Percentiles rank a stretch among this genome's conserved stretches.
These are phyloP conservation scores for Lamellibrachia columna DNA, from an alignment of 2,888 invertebrate species.

Conservation along the genomic window DNA sequence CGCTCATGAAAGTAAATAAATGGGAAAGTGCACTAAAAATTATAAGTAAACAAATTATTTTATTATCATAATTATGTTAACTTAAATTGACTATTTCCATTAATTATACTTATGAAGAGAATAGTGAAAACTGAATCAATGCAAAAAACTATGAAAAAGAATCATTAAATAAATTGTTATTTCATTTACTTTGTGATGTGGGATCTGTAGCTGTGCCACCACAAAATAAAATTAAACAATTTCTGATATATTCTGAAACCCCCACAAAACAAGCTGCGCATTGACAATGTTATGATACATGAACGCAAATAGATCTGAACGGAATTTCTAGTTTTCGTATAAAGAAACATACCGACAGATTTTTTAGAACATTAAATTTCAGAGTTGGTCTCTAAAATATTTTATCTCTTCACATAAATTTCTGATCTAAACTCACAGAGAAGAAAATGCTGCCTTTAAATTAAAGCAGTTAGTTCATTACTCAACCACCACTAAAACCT, in stretches of 20 bases:
- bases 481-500: background rate
- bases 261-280: background rate
- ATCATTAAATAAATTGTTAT: background rate
- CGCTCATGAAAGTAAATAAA: background rate
- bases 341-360: background rate
- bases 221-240: background rate
- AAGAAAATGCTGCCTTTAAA: background rate
- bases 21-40: background rate
- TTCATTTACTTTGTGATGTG: background rate
- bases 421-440: background rate
- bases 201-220: too few species aligned
- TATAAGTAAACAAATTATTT: background rate
- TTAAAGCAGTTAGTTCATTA: background rate
- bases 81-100: background rate
- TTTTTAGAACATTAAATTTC: background rate
- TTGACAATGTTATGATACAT: background rate
- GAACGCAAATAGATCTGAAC: background rate
- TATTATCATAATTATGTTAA: background rate
- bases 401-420: background rate
- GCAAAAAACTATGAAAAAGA: background rate
- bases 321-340: background rate
- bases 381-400: background rate
- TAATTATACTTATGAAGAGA: too few species aligned
- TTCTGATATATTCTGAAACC: background rate
- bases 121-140: background rate